Percentiles rank a stretch among this genome's conserved stretches.
These are phyloP conservation scores for Elysia crispata DNA, from an alignment of 2,888 invertebrate genomes.

Conservation along the genomic window DNA sequence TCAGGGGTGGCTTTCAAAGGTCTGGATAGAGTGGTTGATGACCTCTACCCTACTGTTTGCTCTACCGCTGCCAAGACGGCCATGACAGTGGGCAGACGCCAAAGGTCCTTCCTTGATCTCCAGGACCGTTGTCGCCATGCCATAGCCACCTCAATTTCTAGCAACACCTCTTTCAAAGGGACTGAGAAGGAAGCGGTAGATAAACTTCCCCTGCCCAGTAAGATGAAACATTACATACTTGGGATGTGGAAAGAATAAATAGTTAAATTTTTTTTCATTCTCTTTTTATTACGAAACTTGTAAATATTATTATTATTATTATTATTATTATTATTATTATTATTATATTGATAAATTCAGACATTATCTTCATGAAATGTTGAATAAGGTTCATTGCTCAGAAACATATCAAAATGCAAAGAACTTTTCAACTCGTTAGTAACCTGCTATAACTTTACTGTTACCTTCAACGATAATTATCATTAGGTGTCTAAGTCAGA, in stretches of 20 bases:
- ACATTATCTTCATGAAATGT: not conserved
- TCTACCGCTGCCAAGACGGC: constrained; percentile 87
- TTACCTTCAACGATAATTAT: no score
- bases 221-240: constrained; percentile 78
- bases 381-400: no score
- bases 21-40: constrained; percentile 81
- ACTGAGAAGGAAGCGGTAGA: constrained; percentile 73
- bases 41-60: constrained; percentile 84
- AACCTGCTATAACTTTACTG: no score
- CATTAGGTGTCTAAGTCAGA: no score
- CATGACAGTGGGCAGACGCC: constrained; percentile 83
- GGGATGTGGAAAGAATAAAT: constrained; percentile 14
- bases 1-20: constrained; percentile 82
- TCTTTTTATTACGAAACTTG: not conserved
- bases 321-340: constrained; percentile 9
- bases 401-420: not conserved
- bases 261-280: not conserved
- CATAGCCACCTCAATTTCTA: constrained; percentile 75
- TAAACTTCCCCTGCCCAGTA: constrained; percentile 81
- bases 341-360: not conserved
- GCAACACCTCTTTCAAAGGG: constrained; percentile 43
- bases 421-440: not conserved
- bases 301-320: constrained; percentile 4
- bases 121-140: constrained; percentile 81
- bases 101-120: constrained; percentile 83